Conservation (phyloP, 2,113 vertebrate species). For the Dasyornis broadbenti region DNA sequence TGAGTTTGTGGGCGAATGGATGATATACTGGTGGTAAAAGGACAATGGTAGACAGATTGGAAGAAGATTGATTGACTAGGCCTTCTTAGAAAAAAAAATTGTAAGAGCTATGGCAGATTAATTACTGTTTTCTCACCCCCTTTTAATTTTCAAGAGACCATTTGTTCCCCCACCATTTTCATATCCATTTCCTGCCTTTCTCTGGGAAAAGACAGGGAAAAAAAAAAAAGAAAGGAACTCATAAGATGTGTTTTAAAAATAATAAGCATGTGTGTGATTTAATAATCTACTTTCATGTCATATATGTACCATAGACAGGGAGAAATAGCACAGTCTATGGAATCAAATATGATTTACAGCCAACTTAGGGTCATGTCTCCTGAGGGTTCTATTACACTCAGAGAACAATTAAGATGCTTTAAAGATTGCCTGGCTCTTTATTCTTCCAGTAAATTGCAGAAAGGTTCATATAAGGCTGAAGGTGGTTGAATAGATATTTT, state of each 20-base stretch:
- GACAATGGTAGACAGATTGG: slow-evolving; percentile 3
- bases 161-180: slow-evolving; percentile 5
- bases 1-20: neutral
- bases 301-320: neutral
- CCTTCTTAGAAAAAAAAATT: neutral
- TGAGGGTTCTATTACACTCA: slow-evolving; percentile 24
- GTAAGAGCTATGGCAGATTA: neutral
- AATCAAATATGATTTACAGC: slow-evolving; percentile 47
- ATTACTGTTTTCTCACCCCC: slow-evolving; percentile 21
- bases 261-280: neutral
- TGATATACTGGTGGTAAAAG: slow-evolving; percentile 18
- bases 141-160: neutral
- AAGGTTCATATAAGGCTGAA: slow-evolving; percentile 24
- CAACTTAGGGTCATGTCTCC: slow-evolving; percentile 45
- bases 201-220: neutral
- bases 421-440: slow-evolving; percentile 50
- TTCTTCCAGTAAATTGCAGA: slow-evolving; percentile 36
- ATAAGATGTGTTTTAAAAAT: neutral
- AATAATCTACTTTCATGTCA: neutral
- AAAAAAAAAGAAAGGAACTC: neutral
- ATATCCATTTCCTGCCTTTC: neutral
- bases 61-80: slow-evolving; percentile 27
- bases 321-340: neutral
- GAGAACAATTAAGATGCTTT: slow-evolving; percentile 52
- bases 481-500: slow-evolving; percentile 18